Base-by-base conservation (phyloP, 2,888 invertebrate species). In the Orthosia incerta region DNA sequence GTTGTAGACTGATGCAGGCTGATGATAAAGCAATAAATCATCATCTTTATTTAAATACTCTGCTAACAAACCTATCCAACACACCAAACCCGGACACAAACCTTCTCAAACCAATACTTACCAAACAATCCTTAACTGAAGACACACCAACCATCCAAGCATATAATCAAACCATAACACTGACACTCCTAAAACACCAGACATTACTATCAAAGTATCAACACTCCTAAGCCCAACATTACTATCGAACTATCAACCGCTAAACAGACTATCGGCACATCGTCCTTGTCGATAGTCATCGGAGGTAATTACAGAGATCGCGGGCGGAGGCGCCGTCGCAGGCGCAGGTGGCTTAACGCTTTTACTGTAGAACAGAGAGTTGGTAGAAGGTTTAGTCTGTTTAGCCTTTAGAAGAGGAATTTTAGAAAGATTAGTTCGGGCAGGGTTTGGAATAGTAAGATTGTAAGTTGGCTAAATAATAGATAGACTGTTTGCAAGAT, bases 271-370 rank as follows among this genome's bases (percentile, higher is more conserved):
- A 82, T 81, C 82, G 61, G 64, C 65, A 68, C 70, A 71, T 71
- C 80, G 85, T 84, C 86, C 85, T 85, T 85, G 86, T 70, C 63
- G 76, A 84, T 84, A 84, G 73, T 60, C 84, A 76, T 85, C 82
- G 74, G 20, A 55, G 48, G 86, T 85, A 85, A 85, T 85, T 72
- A 82, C 71, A 53, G 59, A 3, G 84, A 76, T 75, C 82, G 85
- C 74, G 74, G 86, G 85, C 82, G 86, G 86, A 82, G 86, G 84
- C 85, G 85, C 85, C 86, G 77, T 84, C 86, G 82, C 85, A 85
- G 77, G 86, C 86, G 82, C 85, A 85, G 85, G 86, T 85, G 84
- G 76, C 76, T 74, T 62, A 69, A 73, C 73, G 73, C 53, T 81
- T 68, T 57, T 48, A 18, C 16, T 48, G 2, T 23, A 18, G 12